Conservation (phyloP, 2,888 invertebrate genomes). For the Teinopalpus imperialis region DNA sequence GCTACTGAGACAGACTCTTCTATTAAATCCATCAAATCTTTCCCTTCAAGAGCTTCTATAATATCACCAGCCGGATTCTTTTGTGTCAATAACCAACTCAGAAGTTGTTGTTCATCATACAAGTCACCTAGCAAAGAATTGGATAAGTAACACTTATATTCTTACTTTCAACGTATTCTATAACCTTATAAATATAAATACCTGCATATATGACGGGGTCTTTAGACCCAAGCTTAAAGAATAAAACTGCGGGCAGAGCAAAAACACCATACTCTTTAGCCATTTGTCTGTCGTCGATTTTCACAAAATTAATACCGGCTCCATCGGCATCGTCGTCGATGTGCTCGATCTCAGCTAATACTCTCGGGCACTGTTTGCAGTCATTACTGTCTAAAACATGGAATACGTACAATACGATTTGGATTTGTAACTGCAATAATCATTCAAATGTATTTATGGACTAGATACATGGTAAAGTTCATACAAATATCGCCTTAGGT, state of each 20-base stretch:
- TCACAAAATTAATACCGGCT: slow-evolving; percentile 95
- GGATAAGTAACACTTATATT: background rate
- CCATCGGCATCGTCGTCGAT: slow-evolving; percentile 96
- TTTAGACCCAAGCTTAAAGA: slow-evolving; percentile 93
- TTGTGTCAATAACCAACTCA: slow-evolving; percentile 95
- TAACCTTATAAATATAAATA: slow-evolving; percentile 43
- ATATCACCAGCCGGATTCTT: slow-evolving; percentile 96
- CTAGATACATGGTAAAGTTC: no score
- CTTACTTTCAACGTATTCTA: background rate
- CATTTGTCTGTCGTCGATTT: slow-evolving; percentile 93
- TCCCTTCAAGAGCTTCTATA: slow-evolving; percentile 93
- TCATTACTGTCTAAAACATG: slow-evolving; percentile 94
- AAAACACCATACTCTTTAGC: slow-evolving; percentile 94
- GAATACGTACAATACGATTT: slow-evolving; percentile 67
- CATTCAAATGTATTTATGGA: no score
- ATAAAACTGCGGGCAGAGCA: slow-evolving; percentile 93
- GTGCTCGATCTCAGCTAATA: slow-evolving; percentile 93
- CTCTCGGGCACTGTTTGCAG: slow-evolving; percentile 95
- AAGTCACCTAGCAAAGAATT: slow-evolving; percentile 84
- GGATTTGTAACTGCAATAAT: slow-evolving; percentile 6
- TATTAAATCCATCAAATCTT: slow-evolving; percentile 87
- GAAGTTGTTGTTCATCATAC: slow-evolving; percentile 92
- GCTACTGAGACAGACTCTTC: slow-evolving; percentile 91
- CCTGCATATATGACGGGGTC: slow-evolving; percentile 96
- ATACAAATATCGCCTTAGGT: no score